These are phyloP conservation scores for Hemitrygon akajei DNA, from an alignment of 2,797 vertebrate species.

Conservation along the genomic window DNA sequence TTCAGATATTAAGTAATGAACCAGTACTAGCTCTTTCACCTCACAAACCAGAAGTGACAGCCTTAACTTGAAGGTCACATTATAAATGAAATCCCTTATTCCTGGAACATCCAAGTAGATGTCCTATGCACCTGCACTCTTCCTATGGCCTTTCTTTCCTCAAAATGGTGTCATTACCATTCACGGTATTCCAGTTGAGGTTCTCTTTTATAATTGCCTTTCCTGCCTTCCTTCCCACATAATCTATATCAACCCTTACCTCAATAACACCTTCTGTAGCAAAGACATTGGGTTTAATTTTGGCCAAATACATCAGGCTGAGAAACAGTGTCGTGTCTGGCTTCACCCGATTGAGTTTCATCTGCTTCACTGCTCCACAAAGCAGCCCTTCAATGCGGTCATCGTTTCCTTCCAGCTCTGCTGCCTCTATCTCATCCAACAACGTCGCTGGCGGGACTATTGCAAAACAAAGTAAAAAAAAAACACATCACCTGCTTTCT, in stretches of 20 bases:
- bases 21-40: background rate
- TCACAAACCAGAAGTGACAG: background rate
- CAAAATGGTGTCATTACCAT: too few relatives aligned
- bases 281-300: conserved; percentile 96
- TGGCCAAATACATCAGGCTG: conserved; percentile 94
- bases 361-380: conserved; percentile 88
- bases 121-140: too few relatives aligned
- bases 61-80: background rate
- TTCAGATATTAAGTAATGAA: background rate
- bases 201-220: background rate
- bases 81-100: too few relatives aligned
- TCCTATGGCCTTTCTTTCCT: too few relatives aligned
- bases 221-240: background rate
- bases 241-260: conserved; percentile 54
- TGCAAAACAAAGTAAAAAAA: background rate
- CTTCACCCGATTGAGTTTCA: conserved; percentile 88
- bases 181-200: too few relatives aligned
- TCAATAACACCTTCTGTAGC: conserved; percentile 95
- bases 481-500: background rate
- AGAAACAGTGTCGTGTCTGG: conserved; percentile 86
- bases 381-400: conserved; percentile 89
- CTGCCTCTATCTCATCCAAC: conserved; percentile 88
- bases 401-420: conserved; percentile 86
- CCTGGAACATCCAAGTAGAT: too few relatives aligned
- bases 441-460: conserved; percentile 76